Conservation (phyloP, 2,113 vertebrate genomes). For the Meriones unguiculatus region DNA sequence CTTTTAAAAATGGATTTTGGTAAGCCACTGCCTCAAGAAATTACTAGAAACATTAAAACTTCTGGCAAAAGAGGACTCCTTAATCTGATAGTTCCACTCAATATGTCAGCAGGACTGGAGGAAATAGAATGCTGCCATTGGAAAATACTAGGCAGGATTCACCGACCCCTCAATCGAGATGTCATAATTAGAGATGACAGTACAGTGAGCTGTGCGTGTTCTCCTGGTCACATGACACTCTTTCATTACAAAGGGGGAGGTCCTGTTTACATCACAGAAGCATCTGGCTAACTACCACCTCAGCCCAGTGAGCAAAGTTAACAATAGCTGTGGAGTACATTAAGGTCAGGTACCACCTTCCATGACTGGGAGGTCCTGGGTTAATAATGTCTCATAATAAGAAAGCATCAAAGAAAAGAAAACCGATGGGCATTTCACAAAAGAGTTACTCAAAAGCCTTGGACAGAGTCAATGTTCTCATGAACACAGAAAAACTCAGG, state of each 20-base stretch:
- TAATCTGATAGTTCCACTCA: neutral
- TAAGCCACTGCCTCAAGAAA: conserved; percentile 39
- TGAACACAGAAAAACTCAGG: neutral
- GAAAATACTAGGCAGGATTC: neutral
- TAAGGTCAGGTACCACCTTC: neutral
- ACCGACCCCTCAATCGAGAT: neutral
- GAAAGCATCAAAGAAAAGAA: neutral
- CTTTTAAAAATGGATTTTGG: neutral
- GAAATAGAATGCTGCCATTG: neutral
- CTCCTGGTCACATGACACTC: neutral
- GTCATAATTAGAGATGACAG: neutral
- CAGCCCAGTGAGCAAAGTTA: neutral
- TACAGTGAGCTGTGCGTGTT: neutral
- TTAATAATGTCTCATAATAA: neutral
- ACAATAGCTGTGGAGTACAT: neutral
- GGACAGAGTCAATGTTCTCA: neutral
- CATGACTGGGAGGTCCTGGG: neutral
- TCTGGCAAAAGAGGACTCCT: neutral
- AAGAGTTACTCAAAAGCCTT: neutral
- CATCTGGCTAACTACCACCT: neutral
- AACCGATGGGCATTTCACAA: neutral
- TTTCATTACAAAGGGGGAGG: neutral
- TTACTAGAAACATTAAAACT: neutral
- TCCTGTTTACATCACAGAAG: neutral
- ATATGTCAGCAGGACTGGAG: neutral